Base-by-base conservation (phyloP, 2,797 vertebrate genomes). In the Gymnothorax reevesii region DNA sequence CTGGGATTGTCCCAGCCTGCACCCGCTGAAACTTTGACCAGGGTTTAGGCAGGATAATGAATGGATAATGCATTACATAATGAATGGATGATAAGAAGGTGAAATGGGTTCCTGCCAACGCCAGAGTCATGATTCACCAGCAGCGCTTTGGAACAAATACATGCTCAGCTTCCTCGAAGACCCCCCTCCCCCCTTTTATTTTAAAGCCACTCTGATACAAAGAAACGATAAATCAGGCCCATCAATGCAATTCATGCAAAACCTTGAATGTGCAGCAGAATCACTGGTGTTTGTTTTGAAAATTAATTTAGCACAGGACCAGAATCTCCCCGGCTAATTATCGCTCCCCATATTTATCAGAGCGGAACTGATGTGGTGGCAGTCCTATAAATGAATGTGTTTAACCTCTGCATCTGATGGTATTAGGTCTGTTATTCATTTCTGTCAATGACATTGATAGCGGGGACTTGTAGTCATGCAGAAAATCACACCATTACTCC, bases 311-410 rank as follows among this genome's bases (percentile, higher is more conserved):
- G 52, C 85, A 59, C 66, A 88, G 88, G 90, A 88, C 87, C 87
- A 83, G 88, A 88, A 85, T 66, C 84, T 86, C 82, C 84, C 82
- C 17, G 75, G 85, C 89, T 90, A 91, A 92, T 92, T 92, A 90
- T 85, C 57, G 1, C 60, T 69, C 27, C 83, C 25, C 49, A 25
- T 84, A 85, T 60, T 87, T 90, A 64, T 73, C 88, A 42, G 86
- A 88, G 88, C 88, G 84, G 89, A 90, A 89, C 88, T 83, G 79
- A 25, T 66, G 87, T 22, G 88, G 86, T 83, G 86, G 87, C 88
- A 90, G 88, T 77, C 90, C 88, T 90, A 91, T 88, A 89, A 89
- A 91, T 88, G 91, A 91, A 87, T 88, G 85, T 88, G 88, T 89
- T 92, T 91, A 91, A 90, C 88, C 90, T 89, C 79, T 20, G 9